Conservation (phyloP, 2,113 vertebrate genomes). For the Vulpes ferrilata region DNA sequence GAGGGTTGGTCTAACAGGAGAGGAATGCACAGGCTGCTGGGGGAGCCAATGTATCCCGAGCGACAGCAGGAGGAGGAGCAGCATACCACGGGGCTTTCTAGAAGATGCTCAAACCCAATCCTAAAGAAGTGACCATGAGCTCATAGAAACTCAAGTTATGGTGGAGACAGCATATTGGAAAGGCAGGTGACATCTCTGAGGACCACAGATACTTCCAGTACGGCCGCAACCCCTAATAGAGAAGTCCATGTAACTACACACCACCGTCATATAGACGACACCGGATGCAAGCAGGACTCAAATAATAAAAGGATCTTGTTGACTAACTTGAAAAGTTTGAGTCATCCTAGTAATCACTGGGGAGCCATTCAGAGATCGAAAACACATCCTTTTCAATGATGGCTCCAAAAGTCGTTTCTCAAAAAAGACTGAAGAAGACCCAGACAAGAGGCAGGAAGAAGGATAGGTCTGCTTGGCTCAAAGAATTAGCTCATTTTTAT, state of each 20-base stretch:
- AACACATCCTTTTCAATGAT: neutral
- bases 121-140: neutral
- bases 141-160: neutral
- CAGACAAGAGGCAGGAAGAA: neutral
- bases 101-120: neutral
- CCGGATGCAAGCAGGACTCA: neutral
- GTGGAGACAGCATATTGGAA: neutral
- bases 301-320: neutral
- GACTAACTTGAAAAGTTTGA: neutral
- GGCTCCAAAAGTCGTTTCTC: neutral
- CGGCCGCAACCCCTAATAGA: neutral
- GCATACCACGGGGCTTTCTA: neutral
- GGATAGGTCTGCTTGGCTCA: neutral
- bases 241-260: neutral
- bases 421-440: neutral
- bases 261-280: neutral
- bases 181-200: neutral
- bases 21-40: neutral
- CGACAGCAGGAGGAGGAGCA: neutral
- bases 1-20: neutral
- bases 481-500: constrained; percentile 8
- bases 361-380: neutral
- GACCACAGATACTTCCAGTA: rapidly evolving
- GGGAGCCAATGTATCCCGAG: neutral
- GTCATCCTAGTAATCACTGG: neutral